Conservation (phyloP, 2,888 invertebrate species). For the Caenorhabditis zanzibari region DNA sequence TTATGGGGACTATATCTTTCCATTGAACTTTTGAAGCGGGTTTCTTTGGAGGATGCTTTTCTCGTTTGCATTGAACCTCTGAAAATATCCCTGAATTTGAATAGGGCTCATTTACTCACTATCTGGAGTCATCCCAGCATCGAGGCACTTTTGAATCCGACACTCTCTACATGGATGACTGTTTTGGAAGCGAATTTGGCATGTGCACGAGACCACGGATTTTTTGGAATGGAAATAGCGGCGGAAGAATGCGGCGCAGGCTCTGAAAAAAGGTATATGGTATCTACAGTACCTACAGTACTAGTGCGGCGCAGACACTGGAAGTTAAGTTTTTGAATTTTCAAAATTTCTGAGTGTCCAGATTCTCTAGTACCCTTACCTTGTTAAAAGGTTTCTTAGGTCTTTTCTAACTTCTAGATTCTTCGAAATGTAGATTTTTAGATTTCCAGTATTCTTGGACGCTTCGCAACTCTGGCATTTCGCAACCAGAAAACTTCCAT, state of each 20-base stretch:
- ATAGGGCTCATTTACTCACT: too few species aligned
- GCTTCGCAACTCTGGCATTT: too few species aligned
- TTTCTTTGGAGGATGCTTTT: constrained; percentile 25
- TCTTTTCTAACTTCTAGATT: too few species aligned
- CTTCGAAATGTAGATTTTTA: too few species aligned
- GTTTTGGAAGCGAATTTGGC: constrained; percentile 11
- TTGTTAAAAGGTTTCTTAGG: too few species aligned
- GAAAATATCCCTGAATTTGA: constrained; percentile 1
- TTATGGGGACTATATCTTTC: not conserved
- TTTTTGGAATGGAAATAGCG: constrained; percentile 43
- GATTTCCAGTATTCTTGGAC: too few species aligned
- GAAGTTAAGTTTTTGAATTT: too few species aligned
- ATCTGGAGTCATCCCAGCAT: constrained; percentile 15
- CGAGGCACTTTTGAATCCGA: constrained; percentile 37
- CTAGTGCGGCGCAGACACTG: too few species aligned
- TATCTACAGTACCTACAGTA: too few species aligned
- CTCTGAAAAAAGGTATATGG: constrained; percentile 37
- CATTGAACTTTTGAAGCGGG: not conserved
- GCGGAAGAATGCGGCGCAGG: constrained; percentile 51
- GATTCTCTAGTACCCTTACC: too few species aligned
- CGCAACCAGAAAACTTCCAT: too few species aligned
- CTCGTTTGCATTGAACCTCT: constrained; percentile 42
- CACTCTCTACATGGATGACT: constrained; percentile 44
- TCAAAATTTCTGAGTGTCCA: too few species aligned
- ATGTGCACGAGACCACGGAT: constrained; percentile 3